Percentiles rank a stretch among this genome's conserved stretches.
Evolutionary conservation across 92 coral and sea anemone genomes (phyloP).

Genomic region (Porites divaricata): DNA sequence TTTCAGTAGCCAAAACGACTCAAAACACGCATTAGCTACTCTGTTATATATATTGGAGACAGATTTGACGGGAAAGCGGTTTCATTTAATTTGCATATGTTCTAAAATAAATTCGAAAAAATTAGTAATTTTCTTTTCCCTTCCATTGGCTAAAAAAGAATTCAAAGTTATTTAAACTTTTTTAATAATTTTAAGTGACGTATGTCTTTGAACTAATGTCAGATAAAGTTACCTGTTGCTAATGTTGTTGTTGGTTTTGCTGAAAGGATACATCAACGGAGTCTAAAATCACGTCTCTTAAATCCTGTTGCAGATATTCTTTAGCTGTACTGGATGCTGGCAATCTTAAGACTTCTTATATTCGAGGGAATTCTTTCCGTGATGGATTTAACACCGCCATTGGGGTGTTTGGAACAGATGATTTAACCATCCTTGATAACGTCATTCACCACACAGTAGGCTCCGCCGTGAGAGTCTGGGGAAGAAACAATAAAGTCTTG

Average conservation of each 20-base stretch:
- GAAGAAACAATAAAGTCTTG: slow-evolving; percentile 58
- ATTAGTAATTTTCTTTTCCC: no score
- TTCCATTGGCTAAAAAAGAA: no score
- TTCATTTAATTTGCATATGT: no score
- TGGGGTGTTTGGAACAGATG: slow-evolving; percentile 80
- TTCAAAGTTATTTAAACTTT: no score
- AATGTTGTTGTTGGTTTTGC: no score
- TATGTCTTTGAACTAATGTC: not conserved
- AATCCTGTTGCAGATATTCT: slow-evolving; percentile 54
- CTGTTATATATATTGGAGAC: no score
- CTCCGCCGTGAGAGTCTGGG: slow-evolving; percentile 80
- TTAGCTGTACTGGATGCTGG: slow-evolving; percentile 76
- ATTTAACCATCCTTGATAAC: slow-evolving; percentile 70
- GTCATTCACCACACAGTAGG: slow-evolving; percentile 86
- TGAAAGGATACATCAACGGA: no score
- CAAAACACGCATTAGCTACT: no score
- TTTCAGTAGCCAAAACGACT: no score
- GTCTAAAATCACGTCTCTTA: no score
- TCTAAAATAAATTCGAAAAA: no score
- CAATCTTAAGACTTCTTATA: slow-evolving; percentile 63
- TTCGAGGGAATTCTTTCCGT: slow-evolving; percentile 90
- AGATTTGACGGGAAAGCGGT: no score
- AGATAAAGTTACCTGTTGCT: not conserved
- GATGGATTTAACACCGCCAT: slow-evolving; percentile 86
- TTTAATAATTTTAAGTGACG: not conserved